These are phyloP conservation scores for Actenoides hombroni DNA, from an alignment of 2,113 vertebrate genomes.

Conservation along the genomic window DNA sequence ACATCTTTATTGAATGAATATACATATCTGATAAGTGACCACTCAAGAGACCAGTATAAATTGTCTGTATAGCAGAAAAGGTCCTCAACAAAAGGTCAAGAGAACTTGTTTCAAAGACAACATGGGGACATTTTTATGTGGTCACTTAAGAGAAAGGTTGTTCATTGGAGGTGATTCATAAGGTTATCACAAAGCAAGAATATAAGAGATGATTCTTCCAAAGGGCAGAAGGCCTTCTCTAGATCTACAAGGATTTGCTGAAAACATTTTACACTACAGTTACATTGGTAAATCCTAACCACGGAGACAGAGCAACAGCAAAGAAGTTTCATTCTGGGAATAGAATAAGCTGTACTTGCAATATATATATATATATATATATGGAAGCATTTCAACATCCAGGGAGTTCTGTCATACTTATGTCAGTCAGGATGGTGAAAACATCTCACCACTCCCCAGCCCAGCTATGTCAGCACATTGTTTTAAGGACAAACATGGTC, in stretches of 20 bases:
- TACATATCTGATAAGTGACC: background rate
- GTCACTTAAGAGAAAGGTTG: background rate
- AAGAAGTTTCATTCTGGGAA: background rate
- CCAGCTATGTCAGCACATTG: slow-evolving; percentile 1
- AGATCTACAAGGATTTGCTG: background rate
- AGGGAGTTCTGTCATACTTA: slow-evolving; percentile 27
- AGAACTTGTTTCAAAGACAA: background rate
- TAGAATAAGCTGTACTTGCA: background rate
- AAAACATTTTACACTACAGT: background rate
- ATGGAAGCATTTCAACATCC: background rate
- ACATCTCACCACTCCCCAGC: background rate
- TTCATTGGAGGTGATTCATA: background rate
- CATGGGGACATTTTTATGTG: background rate
- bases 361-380: too few relatives aligned
- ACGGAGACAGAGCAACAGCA: background rate
- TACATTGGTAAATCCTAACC: background rate
- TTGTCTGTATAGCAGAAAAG: background rate
- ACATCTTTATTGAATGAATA: background rate
- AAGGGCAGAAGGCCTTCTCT: background rate
- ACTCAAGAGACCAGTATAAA: background rate
- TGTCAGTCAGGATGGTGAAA: background rate
- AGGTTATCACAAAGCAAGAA: background rate
- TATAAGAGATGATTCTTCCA: background rate
- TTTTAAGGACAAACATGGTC: background rate
- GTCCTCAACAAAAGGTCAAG: slow-evolving; percentile 17